These are phyloP conservation scores for Fragum fragum DNA, from an alignment of 2,888 invertebrate genomes.

Conservation along the genomic window DNA sequence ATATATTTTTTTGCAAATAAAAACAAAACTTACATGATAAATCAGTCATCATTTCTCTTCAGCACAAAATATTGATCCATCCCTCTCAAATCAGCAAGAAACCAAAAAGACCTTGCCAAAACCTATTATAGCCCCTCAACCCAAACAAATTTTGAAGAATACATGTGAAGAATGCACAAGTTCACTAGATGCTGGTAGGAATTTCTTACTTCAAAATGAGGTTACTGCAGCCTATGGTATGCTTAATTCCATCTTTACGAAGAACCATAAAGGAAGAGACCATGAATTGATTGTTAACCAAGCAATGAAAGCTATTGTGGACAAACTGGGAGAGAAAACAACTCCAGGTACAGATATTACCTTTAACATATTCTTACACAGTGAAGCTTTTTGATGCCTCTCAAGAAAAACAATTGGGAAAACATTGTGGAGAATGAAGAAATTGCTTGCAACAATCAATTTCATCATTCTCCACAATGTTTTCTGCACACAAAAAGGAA, in stretches of 20 bases:
- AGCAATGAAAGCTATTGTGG: conserved; percentile 44
- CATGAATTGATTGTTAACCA: conserved; percentile 58
- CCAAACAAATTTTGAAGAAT: background rate
- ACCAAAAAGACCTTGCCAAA: background rate
- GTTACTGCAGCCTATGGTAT: conserved; percentile 46
- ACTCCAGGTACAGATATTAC: conserved; percentile 62
- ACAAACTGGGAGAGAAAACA: conserved; percentile 48
- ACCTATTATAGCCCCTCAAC: background rate
- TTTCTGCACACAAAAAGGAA: no score
- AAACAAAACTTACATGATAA: no score
- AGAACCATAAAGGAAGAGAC: conserved; percentile 46
- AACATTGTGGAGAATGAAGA: no score
- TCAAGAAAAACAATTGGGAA: no score
- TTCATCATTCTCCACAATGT: no score
- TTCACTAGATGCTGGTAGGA: background rate
- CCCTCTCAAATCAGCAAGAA: background rate
- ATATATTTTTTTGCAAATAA: no score
- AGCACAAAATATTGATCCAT: background rate
- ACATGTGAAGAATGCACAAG: conserved; percentile 26
- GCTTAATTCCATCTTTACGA: conserved; percentile 44
- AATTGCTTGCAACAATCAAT: no score
- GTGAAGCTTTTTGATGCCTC: no score
- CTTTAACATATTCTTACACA: no score
- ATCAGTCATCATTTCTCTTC: background rate
- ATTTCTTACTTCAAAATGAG: conserved; percentile 17